Evolutionary conservation across 2,797 vertebrate species (phyloP).

Genomic region (Acanthornis magna): DNA sequence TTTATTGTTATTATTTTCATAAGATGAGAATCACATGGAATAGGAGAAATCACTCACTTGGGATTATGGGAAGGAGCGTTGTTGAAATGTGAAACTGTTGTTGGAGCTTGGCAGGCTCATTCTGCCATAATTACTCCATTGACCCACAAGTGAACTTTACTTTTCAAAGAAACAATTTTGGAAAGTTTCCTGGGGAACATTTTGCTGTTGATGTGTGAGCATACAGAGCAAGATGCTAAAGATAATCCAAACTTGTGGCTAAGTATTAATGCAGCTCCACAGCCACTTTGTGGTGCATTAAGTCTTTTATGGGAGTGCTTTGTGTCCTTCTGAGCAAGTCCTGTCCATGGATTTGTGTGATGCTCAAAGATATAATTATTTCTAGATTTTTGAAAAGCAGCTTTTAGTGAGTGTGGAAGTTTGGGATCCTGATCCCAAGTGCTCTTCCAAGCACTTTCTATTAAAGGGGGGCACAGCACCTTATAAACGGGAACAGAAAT

Average conservation of each 20-base stretch:
- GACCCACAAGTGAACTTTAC: slow-evolving; percentile 42
- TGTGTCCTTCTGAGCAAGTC: background rate
- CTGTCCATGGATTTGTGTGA: background rate
- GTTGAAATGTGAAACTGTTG: slow-evolving; percentile 23
- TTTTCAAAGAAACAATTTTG: slow-evolving; percentile 36
- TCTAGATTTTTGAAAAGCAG: background rate
- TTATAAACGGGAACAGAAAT: background rate
- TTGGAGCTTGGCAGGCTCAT: background rate
- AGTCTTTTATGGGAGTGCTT: background rate
- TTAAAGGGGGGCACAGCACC: accelerated
- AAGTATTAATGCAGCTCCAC: background rate
- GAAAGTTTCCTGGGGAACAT: slow-evolving; percentile 27
- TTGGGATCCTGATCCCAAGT: background rate
- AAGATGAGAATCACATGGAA: background rate
- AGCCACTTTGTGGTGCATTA: background rate
- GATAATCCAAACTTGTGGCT: background rate
- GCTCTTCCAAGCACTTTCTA: background rate
- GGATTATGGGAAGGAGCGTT: background rate
- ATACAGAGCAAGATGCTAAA: slow-evolving; percentile 1
- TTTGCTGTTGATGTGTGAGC: slow-evolving; percentile 33
- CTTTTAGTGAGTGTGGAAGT: background rate
- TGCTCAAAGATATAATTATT: background rate
- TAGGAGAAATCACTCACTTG: background rate
- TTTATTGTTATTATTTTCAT: slow-evolving; percentile 21
- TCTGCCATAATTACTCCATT: slow-evolving; percentile 38